phyloP scores from a whole-genome alignment of 1,140 invertebrate genomes.

The Cecropterus lyciades region DNA sequence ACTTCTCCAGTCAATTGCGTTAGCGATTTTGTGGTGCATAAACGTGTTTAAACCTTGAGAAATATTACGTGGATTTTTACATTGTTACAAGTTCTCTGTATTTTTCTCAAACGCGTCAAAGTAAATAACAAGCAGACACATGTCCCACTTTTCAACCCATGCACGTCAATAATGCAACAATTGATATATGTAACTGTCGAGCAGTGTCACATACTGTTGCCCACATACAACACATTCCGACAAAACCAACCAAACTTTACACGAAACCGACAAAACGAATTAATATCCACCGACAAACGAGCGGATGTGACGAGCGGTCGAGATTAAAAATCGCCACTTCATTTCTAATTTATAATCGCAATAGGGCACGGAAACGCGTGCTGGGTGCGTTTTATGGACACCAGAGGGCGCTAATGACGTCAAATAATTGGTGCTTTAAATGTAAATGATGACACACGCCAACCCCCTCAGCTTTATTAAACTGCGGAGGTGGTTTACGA shows the following conservation, averaged over 20 bases:
- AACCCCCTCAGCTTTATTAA: slow-evolving; percentile 75
- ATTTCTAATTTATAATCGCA: slow-evolving; percentile 75
- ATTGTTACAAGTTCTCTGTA: no score
- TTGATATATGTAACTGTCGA: no score
- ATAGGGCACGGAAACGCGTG: slow-evolving; percentile 61
- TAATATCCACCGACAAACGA: slow-evolving; percentile 28
- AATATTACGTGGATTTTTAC: no score
- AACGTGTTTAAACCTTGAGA: no score
- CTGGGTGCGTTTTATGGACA: slow-evolving; percentile 79
- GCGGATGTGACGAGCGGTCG: slow-evolving; percentile 33
- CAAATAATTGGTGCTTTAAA: slow-evolving; percentile 83
- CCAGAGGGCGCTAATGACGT: slow-evolving; percentile 79
- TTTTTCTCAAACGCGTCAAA: no score
- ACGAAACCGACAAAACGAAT: slow-evolving; percentile 16
- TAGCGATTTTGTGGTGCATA: no score
- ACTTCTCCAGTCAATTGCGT: no score
- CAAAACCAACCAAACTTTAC: not conserved
- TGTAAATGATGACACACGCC: slow-evolving; percentile 80
- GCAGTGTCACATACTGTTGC: no score
- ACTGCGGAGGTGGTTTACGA: slow-evolving; percentile 49
- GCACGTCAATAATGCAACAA: no score
- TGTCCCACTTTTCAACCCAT: no score
- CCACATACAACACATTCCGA: no score
- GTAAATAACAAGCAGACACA: no score
- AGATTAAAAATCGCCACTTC: slow-evolving; percentile 70